Evolutionary conservation across 2,888 invertebrate genomes (phyloP).

Genomic region (Schrankia costaestrigalis): DNA sequence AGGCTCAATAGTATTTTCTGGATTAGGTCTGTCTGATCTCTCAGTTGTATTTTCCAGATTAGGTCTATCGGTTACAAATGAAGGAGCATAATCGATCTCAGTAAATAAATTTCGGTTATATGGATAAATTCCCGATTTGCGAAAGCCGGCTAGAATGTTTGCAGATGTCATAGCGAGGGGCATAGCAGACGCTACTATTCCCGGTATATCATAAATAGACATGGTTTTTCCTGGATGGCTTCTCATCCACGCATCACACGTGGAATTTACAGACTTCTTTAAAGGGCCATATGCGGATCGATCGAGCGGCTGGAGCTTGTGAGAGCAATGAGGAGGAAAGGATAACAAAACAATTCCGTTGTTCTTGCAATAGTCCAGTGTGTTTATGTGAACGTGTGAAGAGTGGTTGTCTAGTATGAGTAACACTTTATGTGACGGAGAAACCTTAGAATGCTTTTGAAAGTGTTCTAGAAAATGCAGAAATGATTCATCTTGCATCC

Average conservation of each 20-base stretch:
- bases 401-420: background rate
- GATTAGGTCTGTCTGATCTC: background rate
- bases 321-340: no score
- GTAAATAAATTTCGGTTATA: background rate
- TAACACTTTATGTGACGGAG: background rate
- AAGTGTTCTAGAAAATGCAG: background rate
- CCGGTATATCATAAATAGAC: background rate
- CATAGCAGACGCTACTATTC: background rate
- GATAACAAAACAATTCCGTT: background rate
- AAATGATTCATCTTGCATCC: background rate
- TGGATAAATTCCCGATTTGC: background rate
- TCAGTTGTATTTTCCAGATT: background rate
- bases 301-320: background rate
- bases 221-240: background rate
- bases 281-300: background rate
- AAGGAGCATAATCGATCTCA: no score
- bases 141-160: background rate
- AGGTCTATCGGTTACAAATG: no score
- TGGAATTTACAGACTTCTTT: background rate
- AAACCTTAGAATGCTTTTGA: background rate
- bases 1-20: background rate
- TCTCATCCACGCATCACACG: background rate
- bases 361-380: background rate
- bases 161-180: background rate
- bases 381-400: background rate